Conservation (phyloP, 2,888 invertebrate genomes). For the Rotaria socialis region DNA sequence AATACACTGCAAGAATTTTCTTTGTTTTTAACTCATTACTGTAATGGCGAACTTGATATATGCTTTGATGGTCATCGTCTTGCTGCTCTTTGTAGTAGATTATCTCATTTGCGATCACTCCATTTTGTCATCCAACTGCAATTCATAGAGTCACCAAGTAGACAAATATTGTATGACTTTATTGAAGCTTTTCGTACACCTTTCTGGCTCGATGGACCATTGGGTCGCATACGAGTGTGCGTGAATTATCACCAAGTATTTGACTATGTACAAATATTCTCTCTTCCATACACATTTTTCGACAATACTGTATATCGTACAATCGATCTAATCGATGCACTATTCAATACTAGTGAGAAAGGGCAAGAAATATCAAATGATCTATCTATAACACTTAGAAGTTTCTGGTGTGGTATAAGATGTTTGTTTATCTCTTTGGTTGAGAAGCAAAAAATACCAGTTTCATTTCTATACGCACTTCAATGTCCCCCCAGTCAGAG, state of each 20-base stretch:
- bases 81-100: not conserved
- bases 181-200: not conserved
- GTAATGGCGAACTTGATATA: not conserved
- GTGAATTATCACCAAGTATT: not conserved
- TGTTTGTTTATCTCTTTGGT: not conserved
- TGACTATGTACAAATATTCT: not conserved
- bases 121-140: not conserved
- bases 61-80: not conserved
- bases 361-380: not conserved
- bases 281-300: not conserved
- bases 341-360: not conserved
- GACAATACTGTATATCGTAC: not conserved
- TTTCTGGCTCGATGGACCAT: not conserved
- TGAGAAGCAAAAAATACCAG: not conserved
- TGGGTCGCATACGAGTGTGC: not conserved
- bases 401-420: not conserved
- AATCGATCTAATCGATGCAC: not conserved
- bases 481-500: not conserved
- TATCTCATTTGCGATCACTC: not conserved
- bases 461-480: not conserved
- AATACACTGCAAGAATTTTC: not conserved
- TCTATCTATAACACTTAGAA: not conserved
- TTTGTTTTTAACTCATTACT: not conserved
- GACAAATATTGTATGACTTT: not conserved
- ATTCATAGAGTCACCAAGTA: not conserved